Evolutionary conservation across 1,140 invertebrate species (phyloP), one percentile per base, ranked within the genome.

Genomic region (Lerema accius): DNA sequence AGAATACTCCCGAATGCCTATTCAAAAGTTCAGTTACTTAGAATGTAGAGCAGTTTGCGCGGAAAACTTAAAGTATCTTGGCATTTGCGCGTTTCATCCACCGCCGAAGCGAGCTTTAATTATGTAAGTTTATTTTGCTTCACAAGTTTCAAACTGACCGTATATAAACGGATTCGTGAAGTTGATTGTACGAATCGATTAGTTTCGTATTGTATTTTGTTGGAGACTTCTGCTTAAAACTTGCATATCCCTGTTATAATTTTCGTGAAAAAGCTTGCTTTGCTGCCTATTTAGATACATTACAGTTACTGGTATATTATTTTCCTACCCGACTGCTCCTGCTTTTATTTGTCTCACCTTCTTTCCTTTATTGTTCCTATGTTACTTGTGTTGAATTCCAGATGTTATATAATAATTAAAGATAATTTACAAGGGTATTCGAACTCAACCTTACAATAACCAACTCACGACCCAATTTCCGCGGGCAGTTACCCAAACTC

Each of bases 401-500:
- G 5, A 16, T 15, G 10, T n/a, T 45, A 19, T 17, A 45, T 19
- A 9, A 45, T 7, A 17, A 19, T 19, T 19, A 7, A 45, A 45
- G 11, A 28, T 5, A 9, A 14, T 32, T 28, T 28, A 32, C 46
- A 49, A n/a, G 43, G 46, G 11, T 49, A 49, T 28, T 49, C 13
- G 46, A 32, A 15, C 10, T 49, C 15, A 32, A 49, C 46, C 46
- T 32, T 19, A 49, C 46, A 49, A 11, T 14, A 49, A 15, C 23
- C 23, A 45, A 5, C 42, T 17, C 42, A 35, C 28, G 26, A 45
- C 42, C 15, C 14, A 35, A 59, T 59, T 59, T 42, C 55, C 39
- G 26, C 10, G 10, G 42, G 26, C 63, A 58, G 66, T 67, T 74
- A 71, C 51, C 42, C 59, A 67, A 60, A 16, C 51, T 37, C 66